Percentiles rank a stretch among this genome's conserved stretches.
phyloP scores from a whole-genome alignment of 1,140 invertebrate species.

The Zaprionus inermis region DNA sequence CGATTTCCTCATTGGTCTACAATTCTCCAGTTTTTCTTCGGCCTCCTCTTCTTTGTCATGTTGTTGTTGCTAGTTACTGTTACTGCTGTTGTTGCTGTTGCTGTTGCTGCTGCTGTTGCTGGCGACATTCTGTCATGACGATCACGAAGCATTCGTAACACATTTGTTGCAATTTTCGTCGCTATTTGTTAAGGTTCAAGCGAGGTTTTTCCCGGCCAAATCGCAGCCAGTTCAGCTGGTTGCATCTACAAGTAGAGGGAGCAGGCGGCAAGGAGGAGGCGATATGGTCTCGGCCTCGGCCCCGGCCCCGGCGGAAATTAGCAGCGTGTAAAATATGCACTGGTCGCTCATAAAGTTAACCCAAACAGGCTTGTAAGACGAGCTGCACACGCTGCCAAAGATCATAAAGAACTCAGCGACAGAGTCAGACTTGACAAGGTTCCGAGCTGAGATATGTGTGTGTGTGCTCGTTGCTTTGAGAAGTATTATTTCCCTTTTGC shows the following conservation, averaged over 20 bases:
- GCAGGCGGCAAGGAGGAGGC: neutral
- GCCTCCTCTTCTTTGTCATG: neutral
- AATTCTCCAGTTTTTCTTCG: constrained; percentile 40
- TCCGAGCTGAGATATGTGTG: neutral
- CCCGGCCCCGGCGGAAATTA: constrained; percentile 29
- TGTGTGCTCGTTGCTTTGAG: neutral
- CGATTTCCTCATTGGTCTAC: constrained; percentile 77
- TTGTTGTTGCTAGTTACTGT: constrained; percentile 26
- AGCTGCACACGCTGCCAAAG: constrained; percentile 4
- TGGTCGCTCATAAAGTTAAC: constrained; percentile 47
- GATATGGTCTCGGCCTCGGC: too few species aligned
- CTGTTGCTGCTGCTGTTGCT: constrained; percentile 53
- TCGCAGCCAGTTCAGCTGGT: constrained; percentile 22
- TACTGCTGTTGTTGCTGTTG: constrained; percentile 15
- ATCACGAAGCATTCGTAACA: constrained; percentile 81
- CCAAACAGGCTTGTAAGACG: neutral
- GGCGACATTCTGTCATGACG: constrained; percentile 79
- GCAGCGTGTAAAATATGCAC: constrained; percentile 69
- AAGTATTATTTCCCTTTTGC: neutral
- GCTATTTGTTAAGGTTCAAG: constrained; percentile 79
- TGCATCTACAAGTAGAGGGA: neutral
- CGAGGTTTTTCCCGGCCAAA: constrained; percentile 50
- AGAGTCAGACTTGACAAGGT: constrained; percentile 30
- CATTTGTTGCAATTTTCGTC: constrained; percentile 82
- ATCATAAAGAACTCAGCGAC: constrained; percentile 40